phyloP scores from a whole-genome alignment of 2,113 vertebrate species.

The Sylvietta virens region DNA sequence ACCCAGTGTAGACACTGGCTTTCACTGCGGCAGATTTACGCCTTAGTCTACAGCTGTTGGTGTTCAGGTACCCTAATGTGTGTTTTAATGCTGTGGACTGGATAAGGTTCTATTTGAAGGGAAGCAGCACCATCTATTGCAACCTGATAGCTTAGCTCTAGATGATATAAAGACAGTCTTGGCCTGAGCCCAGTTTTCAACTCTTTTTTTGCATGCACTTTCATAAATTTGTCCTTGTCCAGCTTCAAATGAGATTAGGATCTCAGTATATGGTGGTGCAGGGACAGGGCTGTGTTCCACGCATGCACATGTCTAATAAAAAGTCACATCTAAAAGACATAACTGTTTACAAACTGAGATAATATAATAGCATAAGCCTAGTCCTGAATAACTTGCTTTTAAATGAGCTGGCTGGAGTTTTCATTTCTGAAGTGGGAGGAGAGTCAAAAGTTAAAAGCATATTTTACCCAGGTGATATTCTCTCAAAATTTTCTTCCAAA shows the following conservation, averaged over 20 bases:
- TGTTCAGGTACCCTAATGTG: neutral
- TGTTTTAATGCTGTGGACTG: neutral
- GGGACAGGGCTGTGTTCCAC: neutral
- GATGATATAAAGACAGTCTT: neutral
- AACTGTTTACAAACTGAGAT: neutral
- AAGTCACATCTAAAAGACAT: neutral
- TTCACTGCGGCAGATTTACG: neutral
- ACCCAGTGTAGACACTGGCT: neutral
- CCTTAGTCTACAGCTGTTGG: neutral
- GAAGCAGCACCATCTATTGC: slow-evolving; percentile 68
- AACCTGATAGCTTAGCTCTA: neutral
- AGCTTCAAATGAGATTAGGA: neutral
- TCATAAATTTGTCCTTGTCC: neutral
- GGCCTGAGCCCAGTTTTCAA: neutral
- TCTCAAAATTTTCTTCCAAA: neutral
- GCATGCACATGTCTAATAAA: neutral
- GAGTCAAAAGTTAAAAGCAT: neutral
- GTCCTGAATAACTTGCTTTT: neutral
- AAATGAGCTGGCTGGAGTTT: neutral
- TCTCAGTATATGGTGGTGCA: neutral
- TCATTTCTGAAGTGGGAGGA: neutral
- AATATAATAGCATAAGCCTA: neutral
- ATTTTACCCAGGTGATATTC: neutral
- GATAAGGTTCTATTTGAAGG: neutral
- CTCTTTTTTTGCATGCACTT: neutral